phyloP scores from a whole-genome alignment of 2,888 invertebrate species.

The Megamerina dolium region DNA sequence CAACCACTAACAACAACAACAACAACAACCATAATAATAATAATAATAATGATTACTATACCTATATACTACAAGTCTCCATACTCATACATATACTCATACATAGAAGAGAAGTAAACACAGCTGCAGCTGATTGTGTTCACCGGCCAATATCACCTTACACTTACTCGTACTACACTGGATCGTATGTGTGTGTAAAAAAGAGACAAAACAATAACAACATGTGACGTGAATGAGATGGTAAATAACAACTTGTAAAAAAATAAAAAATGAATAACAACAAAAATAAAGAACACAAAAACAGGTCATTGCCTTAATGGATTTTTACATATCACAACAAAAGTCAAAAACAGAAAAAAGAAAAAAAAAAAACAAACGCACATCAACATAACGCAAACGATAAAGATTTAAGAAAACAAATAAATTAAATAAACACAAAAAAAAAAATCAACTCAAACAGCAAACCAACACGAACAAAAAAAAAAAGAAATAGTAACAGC shows the following conservation, averaged over 20 bases:
- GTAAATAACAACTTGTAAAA: too few relatives aligned
- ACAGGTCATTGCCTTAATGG: constrained; percentile 17
- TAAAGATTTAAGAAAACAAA: constrained; percentile 2
- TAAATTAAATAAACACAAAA: background rate
- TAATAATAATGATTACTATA: background rate
- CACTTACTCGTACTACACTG: too few relatives aligned
- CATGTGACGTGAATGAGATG: background rate
- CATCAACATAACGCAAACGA: too few relatives aligned
- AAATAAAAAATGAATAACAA: too few relatives aligned
- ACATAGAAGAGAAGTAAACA: constrained; percentile 22
- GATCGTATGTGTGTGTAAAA: background rate
- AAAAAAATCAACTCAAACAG: background rate
- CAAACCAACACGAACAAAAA: background rate
- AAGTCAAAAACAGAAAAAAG: background rate
- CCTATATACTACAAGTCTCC: background rate
- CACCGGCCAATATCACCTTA: too few relatives aligned
- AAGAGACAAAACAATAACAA: background rate
- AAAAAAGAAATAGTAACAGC: background rate
- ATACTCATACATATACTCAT: too few relatives aligned
- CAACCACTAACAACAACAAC: too few relatives aligned
- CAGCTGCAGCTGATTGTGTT: constrained; percentile 33
- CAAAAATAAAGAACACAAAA: constrained; percentile 11
- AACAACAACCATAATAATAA: too few relatives aligned
- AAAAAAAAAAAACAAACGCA: background rate
- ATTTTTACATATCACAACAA: constrained; percentile 9